A percentile compares a stretch with the other conserved stretches of the same genome.
These are phyloP conservation scores for Ameiurus melas DNA, from an alignment of 2,113 vertebrate species.

Conservation along the genomic window DNA sequence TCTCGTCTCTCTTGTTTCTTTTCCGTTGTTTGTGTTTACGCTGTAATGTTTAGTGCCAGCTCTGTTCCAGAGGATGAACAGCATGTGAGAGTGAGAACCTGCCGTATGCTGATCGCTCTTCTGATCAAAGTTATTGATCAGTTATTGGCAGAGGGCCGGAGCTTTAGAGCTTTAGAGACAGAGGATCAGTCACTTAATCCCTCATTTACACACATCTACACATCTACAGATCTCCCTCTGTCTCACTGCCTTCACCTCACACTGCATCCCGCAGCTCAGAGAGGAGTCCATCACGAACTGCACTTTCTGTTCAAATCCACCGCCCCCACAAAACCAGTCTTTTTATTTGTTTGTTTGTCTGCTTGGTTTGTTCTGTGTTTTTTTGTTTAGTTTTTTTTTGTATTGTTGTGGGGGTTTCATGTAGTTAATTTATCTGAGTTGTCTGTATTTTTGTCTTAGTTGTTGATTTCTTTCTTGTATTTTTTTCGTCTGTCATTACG, in stretches of 20 bases:
- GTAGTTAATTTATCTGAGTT: background rate
- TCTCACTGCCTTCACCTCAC: background rate
- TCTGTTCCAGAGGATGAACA: background rate
- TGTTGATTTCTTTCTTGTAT: background rate
- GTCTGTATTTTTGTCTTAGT: background rate
- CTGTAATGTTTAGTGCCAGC: background rate
- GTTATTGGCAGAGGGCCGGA: conserved; percentile 49
- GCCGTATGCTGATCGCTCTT: conserved; percentile 37
- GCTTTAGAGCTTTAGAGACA: conserved; percentile 39
- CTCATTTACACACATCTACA: conserved; percentile 37
- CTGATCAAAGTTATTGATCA: conserved; percentile 56
- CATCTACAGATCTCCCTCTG: background rate
- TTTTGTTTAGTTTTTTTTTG: background rate
- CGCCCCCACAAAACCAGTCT: no score
- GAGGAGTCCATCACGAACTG: no score
- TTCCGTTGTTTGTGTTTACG: background rate
- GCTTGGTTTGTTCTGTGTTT: background rate
- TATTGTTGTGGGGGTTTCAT: background rate
- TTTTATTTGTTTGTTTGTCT: no score
- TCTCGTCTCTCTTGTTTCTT: background rate
- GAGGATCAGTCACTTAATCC: conserved; percentile 28
- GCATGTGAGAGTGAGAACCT: background rate
- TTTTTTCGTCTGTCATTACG: background rate
- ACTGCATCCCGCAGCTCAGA: background rate
- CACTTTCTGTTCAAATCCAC: no score